Conservation (phyloP, 2,797 vertebrate species). For the Nannoperca australis region DNA sequence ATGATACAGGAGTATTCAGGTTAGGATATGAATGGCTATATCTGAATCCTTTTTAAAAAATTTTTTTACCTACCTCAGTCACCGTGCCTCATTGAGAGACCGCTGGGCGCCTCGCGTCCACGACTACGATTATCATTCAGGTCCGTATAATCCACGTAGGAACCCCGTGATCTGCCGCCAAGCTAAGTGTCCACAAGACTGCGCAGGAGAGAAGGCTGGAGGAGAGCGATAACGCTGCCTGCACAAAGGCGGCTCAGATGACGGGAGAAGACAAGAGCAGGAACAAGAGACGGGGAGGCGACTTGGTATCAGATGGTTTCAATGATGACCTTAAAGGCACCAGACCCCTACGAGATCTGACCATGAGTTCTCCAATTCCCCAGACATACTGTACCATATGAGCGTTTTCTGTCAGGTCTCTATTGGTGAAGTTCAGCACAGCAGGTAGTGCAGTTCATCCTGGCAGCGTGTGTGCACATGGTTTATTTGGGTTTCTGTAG, state of each 20-base stretch:
- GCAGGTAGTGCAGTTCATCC: neutral
- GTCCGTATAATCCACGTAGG: conserved; percentile 61
- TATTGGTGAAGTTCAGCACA: neutral
- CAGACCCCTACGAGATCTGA: neutral
- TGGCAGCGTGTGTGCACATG: neutral
- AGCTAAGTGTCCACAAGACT: conserved; percentile 41
- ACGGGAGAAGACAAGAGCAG: conserved; percentile 47
- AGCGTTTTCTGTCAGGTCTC: neutral
- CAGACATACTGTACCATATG: neutral
- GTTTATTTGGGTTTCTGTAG: neutral
- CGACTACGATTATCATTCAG: conserved; percentile 49
- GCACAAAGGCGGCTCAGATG: conserved; percentile 51
- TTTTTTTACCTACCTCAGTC: conserved; percentile 21
- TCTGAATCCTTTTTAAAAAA: conserved; percentile 11
- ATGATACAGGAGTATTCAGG: conserved; percentile 21
- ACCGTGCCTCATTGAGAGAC: conserved; percentile 33
- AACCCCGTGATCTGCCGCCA: conserved; percentile 31
- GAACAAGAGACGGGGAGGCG: conserved; percentile 8
- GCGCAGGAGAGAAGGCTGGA: conserved; percentile 68
- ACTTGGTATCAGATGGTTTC: conserved; percentile 44
- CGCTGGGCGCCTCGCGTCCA: conserved; percentile 19
- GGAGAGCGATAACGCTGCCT: conserved; percentile 69
- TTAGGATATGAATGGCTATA: conserved; percentile 25
- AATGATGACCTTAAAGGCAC: conserved; percentile 54
- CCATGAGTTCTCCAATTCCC: conserved; percentile 7